These are phyloP conservation scores for Diplolepis rosae DNA, from an alignment of 2,888 invertebrate genomes.

Conservation along the genomic window DNA sequence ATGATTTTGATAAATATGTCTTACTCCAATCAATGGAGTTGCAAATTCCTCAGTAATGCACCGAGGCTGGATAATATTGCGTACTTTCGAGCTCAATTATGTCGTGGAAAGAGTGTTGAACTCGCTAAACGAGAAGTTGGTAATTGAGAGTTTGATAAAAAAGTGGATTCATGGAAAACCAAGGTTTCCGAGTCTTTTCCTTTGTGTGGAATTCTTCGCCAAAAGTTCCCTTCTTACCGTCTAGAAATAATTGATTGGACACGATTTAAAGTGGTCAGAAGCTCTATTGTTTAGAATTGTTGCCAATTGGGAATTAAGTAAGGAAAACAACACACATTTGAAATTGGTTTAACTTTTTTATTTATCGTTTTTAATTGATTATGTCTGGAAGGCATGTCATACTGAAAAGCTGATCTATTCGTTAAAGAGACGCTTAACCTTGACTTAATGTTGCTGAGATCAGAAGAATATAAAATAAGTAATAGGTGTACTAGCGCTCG, in stretches of 20 bases:
- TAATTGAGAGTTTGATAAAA: neutral
- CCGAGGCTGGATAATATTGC: neutral
- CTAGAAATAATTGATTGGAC: no score
- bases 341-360: no score
- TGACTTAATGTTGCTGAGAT: conserved; percentile 16
- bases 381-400: no score
- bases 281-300: no score
- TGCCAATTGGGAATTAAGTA: no score
- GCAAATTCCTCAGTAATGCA: neutral
- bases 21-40: neutral
- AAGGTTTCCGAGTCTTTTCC: neutral
- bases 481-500: conserved; percentile 30
- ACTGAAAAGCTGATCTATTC: conserved; percentile 50
- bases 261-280: no score
- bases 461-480: neutral
- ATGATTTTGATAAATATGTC: neutral
- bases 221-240: no score
- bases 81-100: neutral
- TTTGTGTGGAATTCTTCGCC: neutral
- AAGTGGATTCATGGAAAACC: neutral
- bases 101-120: conserved; percentile 1
- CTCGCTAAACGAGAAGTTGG: neutral
- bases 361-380: no score
- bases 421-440: conserved; percentile 52
- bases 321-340: no score